Evolutionary conservation across 1,140 invertebrate species (phyloP), one percentile per base, ranked within the genome.

Genomic region (Andrena cerasifolii): DNA sequence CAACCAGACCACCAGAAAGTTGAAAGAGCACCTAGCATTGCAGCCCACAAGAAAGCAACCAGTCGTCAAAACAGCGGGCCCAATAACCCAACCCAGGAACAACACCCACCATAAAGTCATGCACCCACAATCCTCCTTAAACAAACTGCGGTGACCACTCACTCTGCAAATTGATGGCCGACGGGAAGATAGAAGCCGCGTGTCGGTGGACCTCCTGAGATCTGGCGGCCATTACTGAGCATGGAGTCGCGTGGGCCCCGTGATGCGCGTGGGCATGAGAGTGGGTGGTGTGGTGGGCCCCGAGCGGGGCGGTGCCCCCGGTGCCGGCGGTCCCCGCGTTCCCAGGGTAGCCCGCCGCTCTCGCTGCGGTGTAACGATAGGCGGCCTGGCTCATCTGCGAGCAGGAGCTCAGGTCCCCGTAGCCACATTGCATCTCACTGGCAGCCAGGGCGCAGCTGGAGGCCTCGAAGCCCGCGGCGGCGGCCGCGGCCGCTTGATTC

Each of bases 311-410:
- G 31, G 85, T 82, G 21, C 90, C 90, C 2, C 89, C 89, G 1
- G 89, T 91, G 26, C 91, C 86, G 53, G 90, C 89, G 18, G 91
- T 87, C 0, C 89, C 91, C 33, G 89, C 89, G 71, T 87, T 93
- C 8, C 83, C 90, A 31, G 82, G 89, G 82, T 91, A 91, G 3
- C 91, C 91, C 6, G 91, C 91, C 7, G 90, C 90, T 59, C 91
- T 87, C 18, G 94, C 94, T 3, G 95, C 95, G 18, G 94, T 94
- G 85, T 96, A 96, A 6, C 95, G 93, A 87, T 96, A 96, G 2
- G 95, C 95, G 3, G 95, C 95, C 86, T 96, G 95, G 66, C 96
- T 96, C 95, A 98, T 97, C 93, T 97, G 97, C 54, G 96, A 96
- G 91, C 97, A 98, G 14, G 96, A 96, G 31, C 96, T 96, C 78